phyloP scores from a whole-genome alignment of 2,113 vertebrate genomes.

The Erinaceus europaeus region DNA sequence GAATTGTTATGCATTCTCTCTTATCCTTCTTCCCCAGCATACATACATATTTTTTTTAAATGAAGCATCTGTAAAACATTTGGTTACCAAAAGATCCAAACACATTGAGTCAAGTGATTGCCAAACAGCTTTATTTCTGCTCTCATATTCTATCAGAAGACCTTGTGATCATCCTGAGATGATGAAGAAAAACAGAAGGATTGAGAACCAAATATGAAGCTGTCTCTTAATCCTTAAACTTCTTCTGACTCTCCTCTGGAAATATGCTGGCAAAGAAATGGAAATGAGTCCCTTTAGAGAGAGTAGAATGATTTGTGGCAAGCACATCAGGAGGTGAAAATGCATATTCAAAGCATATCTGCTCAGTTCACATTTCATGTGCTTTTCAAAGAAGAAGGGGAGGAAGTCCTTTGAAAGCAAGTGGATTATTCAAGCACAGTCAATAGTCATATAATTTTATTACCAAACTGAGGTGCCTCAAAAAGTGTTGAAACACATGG shows the following conservation, averaged over 20 bases:
- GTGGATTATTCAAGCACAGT: background rate
- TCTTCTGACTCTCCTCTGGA: slow-evolving; percentile 47
- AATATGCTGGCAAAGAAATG: slow-evolving; percentile 41
- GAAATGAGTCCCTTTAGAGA: slow-evolving; percentile 43
- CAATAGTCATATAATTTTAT: background rate
- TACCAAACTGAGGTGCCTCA: background rate
- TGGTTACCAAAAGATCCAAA: slow-evolving; percentile 53
- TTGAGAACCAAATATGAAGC: slow-evolving; percentile 30
- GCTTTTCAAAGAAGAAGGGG: slow-evolving; percentile 13
- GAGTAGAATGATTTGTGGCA: slow-evolving; percentile 16
- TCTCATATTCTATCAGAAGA: slow-evolving; percentile 65
- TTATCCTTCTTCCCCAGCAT: background rate
- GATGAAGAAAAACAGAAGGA: slow-evolving; percentile 64
- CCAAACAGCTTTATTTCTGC: slow-evolving; percentile 64
- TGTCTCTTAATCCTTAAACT: slow-evolving; percentile 18
- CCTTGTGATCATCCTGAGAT: slow-evolving; percentile 57
- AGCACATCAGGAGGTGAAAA: background rate
- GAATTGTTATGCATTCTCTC: background rate
- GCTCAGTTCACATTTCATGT: slow-evolving; percentile 12
- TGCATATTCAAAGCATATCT: background rate
- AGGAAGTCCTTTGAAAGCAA: background rate
- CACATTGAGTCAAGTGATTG: slow-evolving; percentile 62
- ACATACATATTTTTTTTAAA: background rate
- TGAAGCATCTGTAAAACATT: slow-evolving; percentile 65
- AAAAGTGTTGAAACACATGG: background rate